Evolutionary conservation across 2,797 vertebrate species (phyloP).

Genomic region (Enteromius argenteus): DNA sequence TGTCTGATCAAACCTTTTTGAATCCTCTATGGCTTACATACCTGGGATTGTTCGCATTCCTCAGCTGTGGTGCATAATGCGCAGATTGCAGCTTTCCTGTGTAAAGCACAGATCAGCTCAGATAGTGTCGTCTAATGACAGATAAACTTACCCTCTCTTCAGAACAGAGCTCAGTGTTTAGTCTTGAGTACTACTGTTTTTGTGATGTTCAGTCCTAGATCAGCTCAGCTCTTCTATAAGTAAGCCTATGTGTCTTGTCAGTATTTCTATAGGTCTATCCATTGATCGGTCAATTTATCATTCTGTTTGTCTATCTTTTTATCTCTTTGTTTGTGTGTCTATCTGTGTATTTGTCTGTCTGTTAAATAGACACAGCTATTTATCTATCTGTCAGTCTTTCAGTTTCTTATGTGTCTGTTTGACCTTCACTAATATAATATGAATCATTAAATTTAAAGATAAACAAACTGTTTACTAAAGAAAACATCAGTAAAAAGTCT

Average conservation of each 20-base stretch:
- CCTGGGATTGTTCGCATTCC: conserved; percentile 62
- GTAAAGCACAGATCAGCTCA: conserved; percentile 42
- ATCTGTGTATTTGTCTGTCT: not conserved
- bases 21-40: conserved; percentile 61
- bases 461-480: not conserved
- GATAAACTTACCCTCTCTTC: not conserved
- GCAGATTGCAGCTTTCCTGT: conserved; percentile 34
- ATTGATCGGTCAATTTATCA: not conserved
- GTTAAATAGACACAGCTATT: too few species aligned
- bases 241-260: not conserved
- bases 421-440: not conserved
- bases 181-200: not conserved
- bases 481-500: not conserved
- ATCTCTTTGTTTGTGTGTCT: not conserved
- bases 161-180: not conserved
- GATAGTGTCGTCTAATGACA: not conserved
- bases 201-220: conserved; percentile 10
- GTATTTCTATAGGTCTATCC: not conserved
- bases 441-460: not conserved
- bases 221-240: not conserved
- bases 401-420: not conserved
- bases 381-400: not conserved
- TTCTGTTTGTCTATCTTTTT: not conserved
- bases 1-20: conserved; percentile 54
- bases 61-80: conserved; percentile 32